Conservation (phyloP, 1,140 invertebrate genomes). For the Saccostrea glomerata region DNA sequence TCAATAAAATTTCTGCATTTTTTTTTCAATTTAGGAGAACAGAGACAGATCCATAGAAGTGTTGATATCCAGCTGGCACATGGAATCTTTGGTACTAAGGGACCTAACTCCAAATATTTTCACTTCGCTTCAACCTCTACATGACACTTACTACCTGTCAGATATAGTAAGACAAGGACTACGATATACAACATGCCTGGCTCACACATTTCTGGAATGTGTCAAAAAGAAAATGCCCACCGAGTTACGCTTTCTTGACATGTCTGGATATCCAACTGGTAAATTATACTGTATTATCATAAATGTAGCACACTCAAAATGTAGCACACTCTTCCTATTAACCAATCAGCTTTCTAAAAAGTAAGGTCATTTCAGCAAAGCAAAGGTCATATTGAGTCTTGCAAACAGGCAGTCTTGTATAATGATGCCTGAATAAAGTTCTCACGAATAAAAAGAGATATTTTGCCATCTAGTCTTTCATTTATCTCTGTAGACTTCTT, state of each 20-base stretch:
- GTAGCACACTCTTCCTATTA: too few species aligned
- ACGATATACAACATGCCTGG: conserved; percentile 71
- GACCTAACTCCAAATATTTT: conserved; percentile 68
- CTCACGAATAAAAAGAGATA: too few species aligned
- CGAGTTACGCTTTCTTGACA: conserved; percentile 67
- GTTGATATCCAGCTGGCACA: conserved; percentile 68
- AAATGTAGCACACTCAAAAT: background rate
- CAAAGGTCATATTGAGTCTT: too few species aligned
- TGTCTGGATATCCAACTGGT: conserved; percentile 74
- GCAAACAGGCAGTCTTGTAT: too few species aligned
- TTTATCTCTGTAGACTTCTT: background rate
- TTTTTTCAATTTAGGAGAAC: conserved; percentile 47
- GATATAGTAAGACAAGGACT: conserved; percentile 66
- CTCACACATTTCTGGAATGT: conserved; percentile 70
- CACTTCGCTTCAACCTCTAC: conserved; percentile 63
- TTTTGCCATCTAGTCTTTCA: too few species aligned
- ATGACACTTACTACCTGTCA: conserved; percentile 61
- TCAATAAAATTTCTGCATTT: background rate
- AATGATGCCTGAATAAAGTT: too few species aligned
- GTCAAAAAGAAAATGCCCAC: conserved; percentile 66
- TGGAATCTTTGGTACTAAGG: conserved; percentile 62
- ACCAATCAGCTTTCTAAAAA: too few species aligned
- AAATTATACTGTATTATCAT: background rate
- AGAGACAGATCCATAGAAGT: conserved; percentile 68
- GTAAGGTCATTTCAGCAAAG: too few species aligned